Base-by-base conservation (phyloP, 2,113 vertebrate species). In the Heliornis fulica region DNA sequence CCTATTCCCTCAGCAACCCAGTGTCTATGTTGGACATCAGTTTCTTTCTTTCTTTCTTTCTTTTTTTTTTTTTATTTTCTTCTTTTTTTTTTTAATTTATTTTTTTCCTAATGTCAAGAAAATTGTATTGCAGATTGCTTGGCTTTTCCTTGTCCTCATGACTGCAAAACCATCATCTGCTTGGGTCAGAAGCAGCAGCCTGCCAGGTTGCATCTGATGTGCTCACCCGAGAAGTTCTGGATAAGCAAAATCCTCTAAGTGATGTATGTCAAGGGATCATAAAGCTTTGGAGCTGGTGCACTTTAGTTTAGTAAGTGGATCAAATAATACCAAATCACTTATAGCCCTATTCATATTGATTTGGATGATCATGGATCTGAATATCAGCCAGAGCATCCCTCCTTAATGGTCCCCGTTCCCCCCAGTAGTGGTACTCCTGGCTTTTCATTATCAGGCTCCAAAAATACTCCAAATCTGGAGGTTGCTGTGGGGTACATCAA, bases 381-480 rank as follows among this genome's bases (percentile, higher is more conserved):
- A 5, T 9, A 34, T 7, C 15, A 79, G 34, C 56, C 40, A 75
- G 28, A 68, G 34, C 29, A 40, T 21, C 29, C 31, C 9, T n/a
- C 19, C n/a, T 60, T 38, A 28, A 23, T 2, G 5, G 25, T 81
- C 9, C 22, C 9, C 0, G 0, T 7, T 71, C 14, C 8, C 4
- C 5, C 19, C 15, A 19, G 50, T n/a, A 64, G 48, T 0, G 1
- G 6, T 34, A 11, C 5, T 59, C 31, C 59, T 34, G 18, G 46
- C 14, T 34, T 70, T 87, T 38, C 26, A 32, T 6, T 45, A 51
- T 38, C n/a, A 50, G 20, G 8, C 45, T 90, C 20, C 40, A 79
- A 76, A 87, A 15, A 11, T 45, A 66, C 10, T 50, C 41, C 66
- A 25, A 32, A 76, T 7, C 60, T 60, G n/a, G 31, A 69, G 15